Evolutionary conservation across 2,113 vertebrate species (phyloP), one percentile per base, ranked within the genome.

Genomic region (Peromyscus californicus): DNA sequence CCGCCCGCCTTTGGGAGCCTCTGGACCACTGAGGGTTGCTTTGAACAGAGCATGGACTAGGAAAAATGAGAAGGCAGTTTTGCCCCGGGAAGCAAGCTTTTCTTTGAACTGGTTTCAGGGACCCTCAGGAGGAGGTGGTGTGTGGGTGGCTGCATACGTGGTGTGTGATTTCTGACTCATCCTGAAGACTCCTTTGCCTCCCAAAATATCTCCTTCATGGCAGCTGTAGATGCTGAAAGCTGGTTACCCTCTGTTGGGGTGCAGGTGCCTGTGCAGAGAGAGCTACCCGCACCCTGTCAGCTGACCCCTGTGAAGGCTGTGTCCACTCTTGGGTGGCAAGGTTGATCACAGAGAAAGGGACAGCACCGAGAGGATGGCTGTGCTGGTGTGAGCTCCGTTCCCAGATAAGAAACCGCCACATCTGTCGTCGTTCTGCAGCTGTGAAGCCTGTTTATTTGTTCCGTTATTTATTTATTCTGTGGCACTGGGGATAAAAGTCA

Each of bases 121-220:
- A 72, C 94, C 45, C 83, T 80, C 65, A 72, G 86, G 22, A 7
- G 79, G 88, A 95, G 93, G 85, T 95, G 88, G 88, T 5, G 19
- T 45, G 94, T 42, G 92, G 93, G 96, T 96, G 94, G 94, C 79
- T 93, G 65, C 76, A 76, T 91, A 86, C 61, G 48, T 75, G 91
- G 5, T 89, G 61, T 83, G 78, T 95, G 94, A 89, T 82, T 95
- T 97, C 96, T 96, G 95, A 97, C 89, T 97, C 95, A 97, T 87
- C 72, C 57, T 15, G 83, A 97, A 96, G 74, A 19, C 89, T 94
- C 67, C 61, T 93, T 93, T 96, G 94, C 63, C 54, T 97, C 86
- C 85, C 57, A 51, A 86, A 97, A 96, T 97, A 94, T n/a, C 94
- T 97, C 76, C 85, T 80, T 24, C 7, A 72, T 65, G 61, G n/a